These are phyloP conservation scores for Decapterus maruadsi DNA, from an alignment of 2,797 vertebrate species.

Conservation along the genomic window DNA sequence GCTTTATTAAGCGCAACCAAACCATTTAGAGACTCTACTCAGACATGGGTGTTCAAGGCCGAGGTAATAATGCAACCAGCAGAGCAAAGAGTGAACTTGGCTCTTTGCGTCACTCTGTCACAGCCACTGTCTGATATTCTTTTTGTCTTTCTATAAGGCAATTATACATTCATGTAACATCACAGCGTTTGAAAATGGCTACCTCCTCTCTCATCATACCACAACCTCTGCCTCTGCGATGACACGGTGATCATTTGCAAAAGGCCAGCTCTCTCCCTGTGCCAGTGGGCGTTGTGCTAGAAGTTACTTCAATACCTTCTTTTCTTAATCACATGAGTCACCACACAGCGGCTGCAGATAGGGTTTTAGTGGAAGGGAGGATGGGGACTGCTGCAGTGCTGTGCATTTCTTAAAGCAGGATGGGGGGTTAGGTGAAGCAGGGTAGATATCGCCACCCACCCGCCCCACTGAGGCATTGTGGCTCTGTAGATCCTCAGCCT, in stretches of 20 bases:
- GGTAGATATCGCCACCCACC: constrained; percentile 40
- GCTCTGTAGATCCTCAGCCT: constrained; percentile 38
- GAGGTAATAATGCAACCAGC: constrained; percentile 59
- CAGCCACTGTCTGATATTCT: constrained; percentile 24
- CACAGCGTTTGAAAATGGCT: constrained; percentile 45
- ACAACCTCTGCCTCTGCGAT: constrained; percentile 31
- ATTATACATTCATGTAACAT: constrained; percentile 31
- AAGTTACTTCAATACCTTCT: constrained; percentile 52
- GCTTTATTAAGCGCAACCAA: constrained; percentile 77
- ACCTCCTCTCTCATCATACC: neutral
- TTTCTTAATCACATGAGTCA: constrained; percentile 80
- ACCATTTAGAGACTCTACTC: constrained; percentile 65
- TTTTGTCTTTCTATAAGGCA: constrained; percentile 20
- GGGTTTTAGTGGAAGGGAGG: constrained; percentile 62
- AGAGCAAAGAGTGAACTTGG: constrained; percentile 61
- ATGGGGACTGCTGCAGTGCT: constrained; percentile 41
- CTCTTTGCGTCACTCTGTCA: constrained; percentile 42
- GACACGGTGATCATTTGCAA: constrained; percentile 50
- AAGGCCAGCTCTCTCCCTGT: constrained; percentile 40
- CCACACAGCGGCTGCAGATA: constrained; percentile 57
- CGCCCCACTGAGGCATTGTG: constrained; percentile 35
- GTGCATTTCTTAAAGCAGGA: constrained; percentile 58
- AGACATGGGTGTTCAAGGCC: constrained; percentile 53
- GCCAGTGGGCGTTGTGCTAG: constrained; percentile 47
- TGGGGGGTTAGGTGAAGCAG: constrained; percentile 49